Base-by-base conservation (phyloP, 2,797 vertebrate genomes). In the Microctenopoma lineatum region DNA sequence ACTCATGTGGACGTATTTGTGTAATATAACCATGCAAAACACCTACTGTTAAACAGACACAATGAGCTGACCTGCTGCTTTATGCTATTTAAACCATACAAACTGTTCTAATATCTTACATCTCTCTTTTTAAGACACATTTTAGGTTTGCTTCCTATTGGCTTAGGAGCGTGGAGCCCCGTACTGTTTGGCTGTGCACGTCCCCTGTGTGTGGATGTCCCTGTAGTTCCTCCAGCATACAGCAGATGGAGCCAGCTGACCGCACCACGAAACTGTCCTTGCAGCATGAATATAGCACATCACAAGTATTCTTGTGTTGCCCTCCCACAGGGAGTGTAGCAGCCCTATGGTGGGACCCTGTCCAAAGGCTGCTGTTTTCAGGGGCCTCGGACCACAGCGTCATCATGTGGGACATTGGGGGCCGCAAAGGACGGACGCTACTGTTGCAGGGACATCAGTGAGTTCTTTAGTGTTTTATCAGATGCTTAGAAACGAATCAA, bases 371-470 rank as follows among this genome's bases (percentile, higher is more conserved):
- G 83, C 95, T 99, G 74, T 99, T 99, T 90, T 99, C 98, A 0
- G 98, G 98, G 66, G 96, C 98, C 4, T 96, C 97, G 0, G 98
- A 99, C 90, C 95, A 98, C 93, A 97, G 97, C 84, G 93, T 99
- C 86, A 98, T 99, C 89, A 96, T 99, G 96, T 99, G 98, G 98
- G 98, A 99, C 89, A 98, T 99, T 5, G 98, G 97, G n/a, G 97
- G 97, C 65, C 94, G 96, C 73, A 97, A 97, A 82, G 98, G 98
- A 55, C 92, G 97, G 53, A 97, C 96, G 0, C 84, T 99, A 45
- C 87, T 98, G 57, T 90, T 99, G 50, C 98, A 99, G 90, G 98
- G 98, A 86, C 98, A 99, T 79, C 97, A 98, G 97, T 99, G 91
- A 91, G 96, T 90, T 48, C 4, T 21, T 14, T 3, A 1, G 25